Evolutionary conservation across 2,888 invertebrate genomes (phyloP).

Genomic region (Catocala fraxini): DNA sequence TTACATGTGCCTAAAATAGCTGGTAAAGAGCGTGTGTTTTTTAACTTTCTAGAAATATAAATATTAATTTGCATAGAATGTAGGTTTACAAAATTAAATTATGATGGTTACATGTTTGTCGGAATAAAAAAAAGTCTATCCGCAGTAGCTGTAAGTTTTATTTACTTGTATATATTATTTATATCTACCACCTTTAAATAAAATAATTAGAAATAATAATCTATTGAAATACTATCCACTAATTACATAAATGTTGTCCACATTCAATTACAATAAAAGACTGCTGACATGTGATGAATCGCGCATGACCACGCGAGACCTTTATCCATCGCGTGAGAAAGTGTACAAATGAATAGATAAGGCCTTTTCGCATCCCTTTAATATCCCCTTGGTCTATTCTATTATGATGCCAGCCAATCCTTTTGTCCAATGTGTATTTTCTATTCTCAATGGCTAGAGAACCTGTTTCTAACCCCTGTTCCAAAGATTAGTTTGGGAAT

Average conservation of each 20-base stretch:
- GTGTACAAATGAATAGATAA: constrained; percentile 63
- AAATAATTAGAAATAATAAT: no score
- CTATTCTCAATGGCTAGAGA: constrained; percentile 68
- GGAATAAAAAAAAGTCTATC: no score
- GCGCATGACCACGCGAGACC: constrained; percentile 45
- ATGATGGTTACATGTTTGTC: no score
- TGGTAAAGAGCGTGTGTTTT: no score
- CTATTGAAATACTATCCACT: constrained; percentile 1
- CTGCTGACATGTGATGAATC: constrained; percentile 35
- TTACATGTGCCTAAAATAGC: no score
- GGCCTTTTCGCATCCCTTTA: constrained; percentile 63
- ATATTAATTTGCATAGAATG: no score
- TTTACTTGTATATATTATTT: no score
- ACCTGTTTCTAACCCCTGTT: constrained; percentile 75
- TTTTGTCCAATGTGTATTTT: constrained; percentile 72
- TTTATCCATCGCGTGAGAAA: constrained; percentile 74
- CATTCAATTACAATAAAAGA: constrained; percentile 26
- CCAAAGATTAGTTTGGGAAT: constrained; percentile 38
- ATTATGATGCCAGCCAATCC: constrained; percentile 58
- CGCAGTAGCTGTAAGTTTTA: no score
- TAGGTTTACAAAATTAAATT: no score
- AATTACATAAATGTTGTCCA: constrained; percentile 26
- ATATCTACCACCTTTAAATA: no score
- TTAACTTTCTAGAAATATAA: no score
- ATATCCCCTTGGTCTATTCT: constrained; percentile 52